A percentile compares a stretch with the other conserved stretches of the same genome.
These are phyloP conservation scores for Naso thynnoides DNA, from an alignment of 2,797 vertebrate genomes.

Conservation along the genomic window DNA sequence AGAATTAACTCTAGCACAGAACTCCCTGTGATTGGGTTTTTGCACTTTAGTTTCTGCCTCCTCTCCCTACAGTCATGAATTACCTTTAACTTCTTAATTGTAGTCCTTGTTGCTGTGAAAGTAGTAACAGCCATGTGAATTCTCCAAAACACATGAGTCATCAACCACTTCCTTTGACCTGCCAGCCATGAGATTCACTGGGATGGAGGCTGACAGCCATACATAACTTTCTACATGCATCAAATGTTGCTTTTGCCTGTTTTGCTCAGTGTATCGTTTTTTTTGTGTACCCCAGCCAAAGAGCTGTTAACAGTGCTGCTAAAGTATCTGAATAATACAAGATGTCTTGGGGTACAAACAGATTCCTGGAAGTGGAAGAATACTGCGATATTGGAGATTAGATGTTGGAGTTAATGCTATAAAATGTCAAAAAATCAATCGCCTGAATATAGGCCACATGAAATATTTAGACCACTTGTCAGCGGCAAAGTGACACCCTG, in stretches of 20 bases:
- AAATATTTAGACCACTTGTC: conserved; percentile 40
- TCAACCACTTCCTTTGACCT: background rate
- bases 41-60: background rate
- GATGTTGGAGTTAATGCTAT: conserved; percentile 22
- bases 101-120: background rate
- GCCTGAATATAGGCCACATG: conserved; percentile 21
- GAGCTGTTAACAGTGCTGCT: background rate
- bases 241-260: background rate
- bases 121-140: background rate
- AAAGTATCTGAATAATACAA: conserved; percentile 7
- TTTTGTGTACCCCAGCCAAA: conserved; percentile 2
- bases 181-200: background rate
- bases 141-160: conserved; percentile 3
- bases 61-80: too few relatives aligned
- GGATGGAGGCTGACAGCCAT: background rate
- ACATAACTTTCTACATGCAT: background rate
- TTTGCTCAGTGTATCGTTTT: background rate
- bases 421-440: conserved; percentile 36
- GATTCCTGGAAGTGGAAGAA: conserved; percentile 39
- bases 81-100: background rate
- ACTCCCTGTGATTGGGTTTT: too few relatives aligned
- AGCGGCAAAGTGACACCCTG: conserved; percentile 17
- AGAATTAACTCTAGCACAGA: too few relatives aligned
- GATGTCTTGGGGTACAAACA: conserved; percentile 4
- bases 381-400: background rate